Percentiles rank a stretch among this genome's conserved stretches.
Conservation (phyloP, 2,888 invertebrate species). For the Drosophila stalkeri region DNA sequence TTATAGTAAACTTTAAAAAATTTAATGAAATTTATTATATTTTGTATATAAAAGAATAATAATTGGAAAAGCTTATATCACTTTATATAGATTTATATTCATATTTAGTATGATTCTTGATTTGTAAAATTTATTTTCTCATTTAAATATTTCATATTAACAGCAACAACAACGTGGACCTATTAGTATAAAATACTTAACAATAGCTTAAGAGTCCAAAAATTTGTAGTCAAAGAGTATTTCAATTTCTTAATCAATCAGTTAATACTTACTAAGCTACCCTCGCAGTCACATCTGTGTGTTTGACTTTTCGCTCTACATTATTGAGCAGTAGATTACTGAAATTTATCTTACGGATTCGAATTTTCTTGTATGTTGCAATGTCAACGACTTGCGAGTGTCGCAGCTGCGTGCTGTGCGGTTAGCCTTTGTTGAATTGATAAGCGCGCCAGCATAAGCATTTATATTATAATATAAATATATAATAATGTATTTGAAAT, state of each 20-base stretch:
- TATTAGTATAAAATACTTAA: not conserved
- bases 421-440: conserved; percentile 25
- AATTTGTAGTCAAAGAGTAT: not conserved
- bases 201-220: not conserved
- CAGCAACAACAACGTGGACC: no score
- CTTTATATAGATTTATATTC: no score
- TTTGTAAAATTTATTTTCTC: not conserved
- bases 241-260: not conserved
- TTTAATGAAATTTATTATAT: no score
- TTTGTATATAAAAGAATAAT: no score
- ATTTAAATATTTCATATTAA: no score
- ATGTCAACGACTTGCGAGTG: conserved; percentile 48
- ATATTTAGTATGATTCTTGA: not conserved
- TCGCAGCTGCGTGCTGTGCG: conserved; percentile 39
- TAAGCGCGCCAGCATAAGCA: conserved; percentile 16
- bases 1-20: no score
- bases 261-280: not conserved
- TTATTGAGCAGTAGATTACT: conserved; percentile 17
- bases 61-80: no score
- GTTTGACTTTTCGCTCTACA: conserved; percentile 24
- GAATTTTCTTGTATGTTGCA: conserved; percentile 22
- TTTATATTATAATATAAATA: conserved; percentile 8
- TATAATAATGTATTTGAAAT: not conserved
- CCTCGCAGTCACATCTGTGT: conserved; percentile 20
- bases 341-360: conserved; percentile 41